Evolutionary conservation across 2,797 vertebrate genomes (phyloP).

Genomic region (Valencia hispanica): DNA sequence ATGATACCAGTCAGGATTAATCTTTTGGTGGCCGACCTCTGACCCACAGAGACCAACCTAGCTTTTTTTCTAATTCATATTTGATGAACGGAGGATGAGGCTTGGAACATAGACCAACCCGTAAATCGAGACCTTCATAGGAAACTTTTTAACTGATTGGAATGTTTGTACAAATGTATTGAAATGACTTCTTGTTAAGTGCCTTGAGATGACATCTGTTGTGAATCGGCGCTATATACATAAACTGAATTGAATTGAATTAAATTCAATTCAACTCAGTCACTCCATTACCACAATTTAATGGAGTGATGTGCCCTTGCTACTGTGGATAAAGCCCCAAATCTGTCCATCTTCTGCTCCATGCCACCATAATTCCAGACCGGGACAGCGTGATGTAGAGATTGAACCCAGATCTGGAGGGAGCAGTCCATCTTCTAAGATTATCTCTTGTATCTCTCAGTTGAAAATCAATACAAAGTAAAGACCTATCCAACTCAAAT

Average conservation of each 20-base stretch:
- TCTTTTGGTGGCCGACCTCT: background rate
- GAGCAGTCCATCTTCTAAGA: too few species aligned
- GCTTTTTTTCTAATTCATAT: background rate
- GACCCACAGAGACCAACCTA: background rate
- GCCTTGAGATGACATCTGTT: too few species aligned
- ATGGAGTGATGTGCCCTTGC: background rate
- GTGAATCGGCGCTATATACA: too few species aligned
- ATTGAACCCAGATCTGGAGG: background rate
- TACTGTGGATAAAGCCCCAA: background rate
- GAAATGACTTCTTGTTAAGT: too few species aligned
- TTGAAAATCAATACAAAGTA: background rate
- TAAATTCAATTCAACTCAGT: background rate
- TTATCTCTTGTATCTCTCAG: background rate
- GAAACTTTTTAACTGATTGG: too few species aligned
- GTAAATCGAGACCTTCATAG: background rate
- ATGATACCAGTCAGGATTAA: background rate
- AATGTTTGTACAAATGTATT: too few species aligned
- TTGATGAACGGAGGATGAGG: background rate
- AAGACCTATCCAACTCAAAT: background rate
- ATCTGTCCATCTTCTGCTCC: background rate
- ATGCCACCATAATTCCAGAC: background rate
- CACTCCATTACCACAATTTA: background rate
- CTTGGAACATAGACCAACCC: background rate
- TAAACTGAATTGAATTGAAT: too few species aligned
- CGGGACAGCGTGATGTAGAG: background rate